Evolutionary conservation across 1,140 invertebrate species (phyloP).

Genomic region (Scaptodrosophila lebanonensis): DNA sequence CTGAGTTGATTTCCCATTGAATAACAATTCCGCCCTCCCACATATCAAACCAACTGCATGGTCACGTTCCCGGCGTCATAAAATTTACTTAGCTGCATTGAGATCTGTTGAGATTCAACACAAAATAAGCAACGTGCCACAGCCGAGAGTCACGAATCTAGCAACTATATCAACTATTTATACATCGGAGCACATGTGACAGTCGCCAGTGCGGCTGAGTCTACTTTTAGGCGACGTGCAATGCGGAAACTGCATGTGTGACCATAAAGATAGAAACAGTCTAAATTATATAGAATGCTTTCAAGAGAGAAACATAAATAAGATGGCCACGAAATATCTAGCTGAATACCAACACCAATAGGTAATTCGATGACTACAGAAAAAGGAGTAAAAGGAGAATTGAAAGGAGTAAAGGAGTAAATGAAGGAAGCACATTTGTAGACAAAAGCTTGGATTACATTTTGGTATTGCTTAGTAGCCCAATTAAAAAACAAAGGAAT

Average conservation of each 20-base stretch:
- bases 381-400: too few species aligned
- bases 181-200: slow-evolving; percentile 46
- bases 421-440: too few species aligned
- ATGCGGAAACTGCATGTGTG: slow-evolving; percentile 9
- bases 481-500: too few species aligned
- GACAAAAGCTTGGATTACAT: too few species aligned
- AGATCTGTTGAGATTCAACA: slow-evolving; percentile 60
- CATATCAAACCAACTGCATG: slow-evolving; percentile 46
- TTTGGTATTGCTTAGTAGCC: too few species aligned
- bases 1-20: slow-evolving; percentile 4
- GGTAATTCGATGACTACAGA: too few species aligned
- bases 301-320: too few species aligned
- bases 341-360: too few species aligned
- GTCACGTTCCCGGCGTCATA: slow-evolving; percentile 52
- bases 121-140: slow-evolving; percentile 56
- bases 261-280: slow-evolving; percentile 5
- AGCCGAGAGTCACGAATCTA: slow-evolving; percentile 39
- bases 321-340: too few species aligned
- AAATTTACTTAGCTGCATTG: slow-evolving; percentile 67
- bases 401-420: too few species aligned
- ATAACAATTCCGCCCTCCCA: slow-evolving; percentile 16
- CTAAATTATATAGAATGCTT: too few species aligned
- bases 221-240: too few species aligned
- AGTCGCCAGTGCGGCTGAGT: slow-evolving; percentile 12
- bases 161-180: slow-evolving; percentile 62